Evolutionary conservation across 2,113 vertebrate species (phyloP).

Genomic region (Cromileptes altivelis): DNA sequence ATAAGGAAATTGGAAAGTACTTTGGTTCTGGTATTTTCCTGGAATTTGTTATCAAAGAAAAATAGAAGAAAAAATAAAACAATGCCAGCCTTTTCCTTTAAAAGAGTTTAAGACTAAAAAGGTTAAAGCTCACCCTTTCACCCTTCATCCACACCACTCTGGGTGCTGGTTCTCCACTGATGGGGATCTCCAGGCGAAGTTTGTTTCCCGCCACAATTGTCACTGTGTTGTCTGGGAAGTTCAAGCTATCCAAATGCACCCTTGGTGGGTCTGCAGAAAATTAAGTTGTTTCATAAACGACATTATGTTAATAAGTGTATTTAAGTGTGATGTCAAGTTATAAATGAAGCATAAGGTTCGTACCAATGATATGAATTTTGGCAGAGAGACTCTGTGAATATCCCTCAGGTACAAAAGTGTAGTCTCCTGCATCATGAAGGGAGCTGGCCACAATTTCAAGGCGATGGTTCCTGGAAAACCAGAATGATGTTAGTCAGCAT

Average conservation of each 20-base stretch:
- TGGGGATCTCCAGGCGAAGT: conserved; percentile 94
- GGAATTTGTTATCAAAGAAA: neutral
- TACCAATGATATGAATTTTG: conserved; percentile 95
- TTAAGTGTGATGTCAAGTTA: neutral
- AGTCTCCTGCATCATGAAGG: conserved; percentile 94
- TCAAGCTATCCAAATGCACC: conserved; percentile 92
- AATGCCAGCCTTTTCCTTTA: neutral
- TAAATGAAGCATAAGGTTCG: neutral
- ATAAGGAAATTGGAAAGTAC: neutral
- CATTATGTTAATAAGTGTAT: neutral
- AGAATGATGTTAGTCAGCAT: neutral
- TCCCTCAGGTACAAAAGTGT: conserved; percentile 94
- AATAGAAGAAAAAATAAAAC: neutral
- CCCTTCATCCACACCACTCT: conserved; percentile 95
- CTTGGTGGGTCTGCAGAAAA: conserved; percentile 91
- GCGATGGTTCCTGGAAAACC: conserved; percentile 89
- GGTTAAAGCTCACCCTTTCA: conserved; percentile 88
- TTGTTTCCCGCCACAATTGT: conserved; percentile 96
- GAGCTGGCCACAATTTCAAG: conserved; percentile 87
- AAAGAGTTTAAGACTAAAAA: neutral
- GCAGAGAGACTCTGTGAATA: conserved; percentile 91
- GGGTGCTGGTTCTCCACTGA: conserved; percentile 93
- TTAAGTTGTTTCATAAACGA: neutral
- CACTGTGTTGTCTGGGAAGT: conserved; percentile 91
- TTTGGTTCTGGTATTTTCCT: neutral